Conservation (phyloP, 2,888 invertebrate genomes). For the Agrilus cyanescens region DNA sequence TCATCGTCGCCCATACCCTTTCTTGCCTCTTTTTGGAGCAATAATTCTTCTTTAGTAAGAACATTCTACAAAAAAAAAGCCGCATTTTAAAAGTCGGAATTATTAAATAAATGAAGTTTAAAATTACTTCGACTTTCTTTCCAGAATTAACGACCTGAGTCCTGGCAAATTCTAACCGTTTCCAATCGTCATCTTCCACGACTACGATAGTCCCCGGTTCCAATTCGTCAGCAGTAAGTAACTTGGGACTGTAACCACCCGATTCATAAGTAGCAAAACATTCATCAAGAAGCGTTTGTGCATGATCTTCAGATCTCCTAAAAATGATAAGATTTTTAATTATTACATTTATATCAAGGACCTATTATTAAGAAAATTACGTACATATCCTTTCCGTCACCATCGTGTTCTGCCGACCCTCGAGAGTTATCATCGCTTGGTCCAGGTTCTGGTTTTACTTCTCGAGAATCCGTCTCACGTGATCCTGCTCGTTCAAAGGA, state of each 20-base stretch:
- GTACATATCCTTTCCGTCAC: conserved; percentile 29
- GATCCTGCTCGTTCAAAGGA: too few species aligned
- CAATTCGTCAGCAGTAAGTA: conserved; percentile 49
- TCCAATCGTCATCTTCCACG: conserved; percentile 62
- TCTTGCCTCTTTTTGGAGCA: conserved; percentile 68
- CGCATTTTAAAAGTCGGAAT: background rate
- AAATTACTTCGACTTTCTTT: conserved; percentile 39
- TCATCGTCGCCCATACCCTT: conserved; percentile 80
- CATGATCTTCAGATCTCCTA: conserved; percentile 31
- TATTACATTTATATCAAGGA: background rate
- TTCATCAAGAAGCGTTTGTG: conserved; percentile 41
- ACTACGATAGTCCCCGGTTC: conserved; percentile 67
- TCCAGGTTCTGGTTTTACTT: conserved; percentile 24
- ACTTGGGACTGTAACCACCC: conserved; percentile 78
- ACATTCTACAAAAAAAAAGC: conserved; percentile 22
- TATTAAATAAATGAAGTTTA: background rate
- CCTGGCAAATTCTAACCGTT: conserved; percentile 62
- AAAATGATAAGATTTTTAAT: conserved; percentile 11
- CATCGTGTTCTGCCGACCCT: conserved; percentile 25
- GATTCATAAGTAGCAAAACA: conserved; percentile 57
- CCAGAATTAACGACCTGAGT: conserved; percentile 51
- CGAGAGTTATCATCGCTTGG: conserved; percentile 20
- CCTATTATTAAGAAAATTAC: conserved; percentile 1
- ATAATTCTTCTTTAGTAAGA: conserved; percentile 41
- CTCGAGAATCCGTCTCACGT: too few species aligned